Evolutionary conservation across 2,113 vertebrate species (phyloP).

Genomic region (Sinocyclocheilus rhinocerous): DNA sequence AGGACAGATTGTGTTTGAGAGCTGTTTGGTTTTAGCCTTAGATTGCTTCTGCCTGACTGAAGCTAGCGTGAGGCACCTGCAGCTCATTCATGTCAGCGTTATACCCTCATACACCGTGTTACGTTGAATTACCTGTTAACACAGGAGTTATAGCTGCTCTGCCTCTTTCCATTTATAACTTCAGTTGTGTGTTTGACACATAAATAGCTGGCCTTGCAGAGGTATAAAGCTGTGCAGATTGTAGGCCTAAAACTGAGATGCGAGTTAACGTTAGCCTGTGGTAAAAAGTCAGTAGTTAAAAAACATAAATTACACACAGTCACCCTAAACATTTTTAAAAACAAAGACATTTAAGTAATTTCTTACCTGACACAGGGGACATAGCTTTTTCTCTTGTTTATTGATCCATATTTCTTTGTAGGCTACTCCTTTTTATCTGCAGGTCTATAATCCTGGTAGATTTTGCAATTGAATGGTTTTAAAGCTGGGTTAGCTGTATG

Average conservation of each 20-base stretch:
- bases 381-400: not conserved
- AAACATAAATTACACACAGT: not conserved
- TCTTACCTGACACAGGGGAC: not conserved
- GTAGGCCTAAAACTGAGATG: not conserved
- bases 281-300: not conserved
- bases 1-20: slow-evolving; percentile 2
- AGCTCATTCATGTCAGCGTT: not conserved
- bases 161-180: not conserved
- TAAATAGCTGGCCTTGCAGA: not conserved
- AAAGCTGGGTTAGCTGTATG: not conserved
- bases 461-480: not conserved
- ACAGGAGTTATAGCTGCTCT: not conserved
- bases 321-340: no score
- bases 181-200: not conserved
- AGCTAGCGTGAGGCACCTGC: not conserved
- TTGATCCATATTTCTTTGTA: not conserved
- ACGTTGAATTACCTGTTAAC: slow-evolving; percentile 3
- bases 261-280: not conserved
- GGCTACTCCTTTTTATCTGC: not conserved
- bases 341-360: not conserved
- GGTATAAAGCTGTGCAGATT: not conserved
- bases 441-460: not conserved
- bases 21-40: not conserved
- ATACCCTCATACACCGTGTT: not conserved
- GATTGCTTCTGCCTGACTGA: slow-evolving; percentile 20